Evolutionary conservation across 1,140 invertebrate species (phyloP).

Genomic region (Sycobia sp.): DNA sequence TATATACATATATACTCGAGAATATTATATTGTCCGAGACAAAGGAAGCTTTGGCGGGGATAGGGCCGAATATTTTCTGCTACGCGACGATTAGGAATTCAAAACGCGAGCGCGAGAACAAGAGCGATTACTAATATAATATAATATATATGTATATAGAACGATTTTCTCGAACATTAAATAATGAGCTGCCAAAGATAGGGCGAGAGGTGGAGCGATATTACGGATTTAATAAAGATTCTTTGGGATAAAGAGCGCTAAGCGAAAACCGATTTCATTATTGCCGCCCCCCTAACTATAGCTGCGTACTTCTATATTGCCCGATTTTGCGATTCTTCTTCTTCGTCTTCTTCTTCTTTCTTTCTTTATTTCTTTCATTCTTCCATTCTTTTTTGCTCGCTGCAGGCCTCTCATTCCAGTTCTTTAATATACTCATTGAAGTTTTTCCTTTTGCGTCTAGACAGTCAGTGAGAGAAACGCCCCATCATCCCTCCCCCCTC

Average conservation of each 20-base stretch:
- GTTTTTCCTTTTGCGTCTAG: constrained; percentile 2
- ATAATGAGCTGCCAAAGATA: background rate
- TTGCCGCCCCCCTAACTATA: background rate
- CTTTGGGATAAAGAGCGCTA: constrained; percentile 45
- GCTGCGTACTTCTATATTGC: background rate
- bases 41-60: too few relatives aligned
- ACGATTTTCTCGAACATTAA: background rate
- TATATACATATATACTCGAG: too few relatives aligned
- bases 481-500: too few relatives aligned
- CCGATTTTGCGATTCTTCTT: constrained; percentile 1
- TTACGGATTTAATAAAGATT: constrained; percentile 52
- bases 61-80: too few relatives aligned
- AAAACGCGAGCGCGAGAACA: too few relatives aligned
- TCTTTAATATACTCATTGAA: constrained; percentile 16
- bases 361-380: background rate
- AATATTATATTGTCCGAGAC: too few relatives aligned
- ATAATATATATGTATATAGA: too few relatives aligned
- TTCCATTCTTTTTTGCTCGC: too few relatives aligned
- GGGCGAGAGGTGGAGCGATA: too few relatives aligned
- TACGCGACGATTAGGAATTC: too few relatives aligned
- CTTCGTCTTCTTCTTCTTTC: too few relatives aligned
- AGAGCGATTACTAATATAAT: too few relatives aligned
- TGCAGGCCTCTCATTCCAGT: background rate
- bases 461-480: background rate
- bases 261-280: constrained; percentile 50